Evolutionary conservation across 2,888 invertebrate species (phyloP).

Genomic region (Dyspetes luteomarginatus): DNA sequence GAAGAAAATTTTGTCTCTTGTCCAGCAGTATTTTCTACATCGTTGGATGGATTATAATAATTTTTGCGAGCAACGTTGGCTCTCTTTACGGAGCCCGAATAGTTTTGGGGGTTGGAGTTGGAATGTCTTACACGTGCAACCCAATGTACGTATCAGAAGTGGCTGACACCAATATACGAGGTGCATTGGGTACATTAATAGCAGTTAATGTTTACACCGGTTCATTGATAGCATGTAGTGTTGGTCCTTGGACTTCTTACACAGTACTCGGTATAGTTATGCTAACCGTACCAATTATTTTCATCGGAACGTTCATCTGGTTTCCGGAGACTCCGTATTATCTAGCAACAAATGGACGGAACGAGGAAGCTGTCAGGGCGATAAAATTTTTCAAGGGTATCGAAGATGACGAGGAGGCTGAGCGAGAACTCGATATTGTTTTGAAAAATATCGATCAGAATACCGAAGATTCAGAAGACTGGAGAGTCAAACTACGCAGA

Average conservation of each 20-base stretch:
- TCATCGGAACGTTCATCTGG: slow-evolving; percentile 77
- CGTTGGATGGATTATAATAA: slow-evolving; percentile 78
- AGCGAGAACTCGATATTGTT: slow-evolving; percentile 70
- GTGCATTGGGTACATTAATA: slow-evolving; percentile 80
- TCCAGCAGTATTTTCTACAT: slow-evolving; percentile 80
- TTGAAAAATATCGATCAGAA: slow-evolving; percentile 71
- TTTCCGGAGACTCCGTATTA: slow-evolving; percentile 81
- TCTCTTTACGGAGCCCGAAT: slow-evolving; percentile 77
- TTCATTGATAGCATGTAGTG: slow-evolving; percentile 77
- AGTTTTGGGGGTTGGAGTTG: slow-evolving; percentile 79
- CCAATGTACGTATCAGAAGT: slow-evolving; percentile 82
- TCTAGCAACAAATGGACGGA: slow-evolving; percentile 73
- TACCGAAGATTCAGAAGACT: slow-evolving; percentile 62
- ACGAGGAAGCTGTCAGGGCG: slow-evolving; percentile 73
- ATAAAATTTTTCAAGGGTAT: slow-evolving; percentile 78
- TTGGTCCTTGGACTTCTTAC: slow-evolving; percentile 79
- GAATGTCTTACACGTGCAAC: slow-evolving; percentile 80
- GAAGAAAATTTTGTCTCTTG: slow-evolving; percentile 78
- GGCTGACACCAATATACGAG: slow-evolving; percentile 79
- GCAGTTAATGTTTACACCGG: slow-evolving; percentile 81
- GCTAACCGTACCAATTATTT: slow-evolving; percentile 75
- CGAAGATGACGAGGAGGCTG: slow-evolving; percentile 63
- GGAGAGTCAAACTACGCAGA: slow-evolving; percentile 67
- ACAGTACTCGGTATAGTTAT: slow-evolving; percentile 68
- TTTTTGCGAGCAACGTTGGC: slow-evolving; percentile 75